Base-by-base conservation (phyloP, 2,797 vertebrate genomes). In the Ispidina lecontei region DNA sequence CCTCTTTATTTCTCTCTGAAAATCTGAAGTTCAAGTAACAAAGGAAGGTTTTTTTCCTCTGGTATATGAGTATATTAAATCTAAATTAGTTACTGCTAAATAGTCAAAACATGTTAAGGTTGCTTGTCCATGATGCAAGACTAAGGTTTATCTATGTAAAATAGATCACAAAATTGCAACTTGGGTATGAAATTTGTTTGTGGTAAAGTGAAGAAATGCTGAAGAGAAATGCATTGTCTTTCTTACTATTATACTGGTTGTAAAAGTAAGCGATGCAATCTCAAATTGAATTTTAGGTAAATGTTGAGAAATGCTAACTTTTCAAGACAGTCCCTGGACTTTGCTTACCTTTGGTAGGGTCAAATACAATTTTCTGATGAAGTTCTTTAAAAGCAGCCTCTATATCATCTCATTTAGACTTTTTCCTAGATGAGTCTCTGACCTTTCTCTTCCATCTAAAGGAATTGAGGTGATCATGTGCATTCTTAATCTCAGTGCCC, bases 321-420 rank as follows among this genome's bases (percentile, higher is more conserved):
- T 70, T 92, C 88, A 91, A 91, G 74, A 84, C 74, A 84, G 43
- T 88, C 49, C 43, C 60, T 88, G 77, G 71, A 84, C 80, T 88
- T 52, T 74, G 37, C 83, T 90, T 95, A 81, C 56, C 60, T 95
- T 90, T 86, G 43, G 55, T 81, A 76, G 83, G 87, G 89, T 94
- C 91, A 96, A 84, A 87, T 87, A 95, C 85, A 49, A 73, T 72
- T 85, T 90, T 96, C 73, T 88, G 85, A 84, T 91, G 44, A 88
- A 68, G 55, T 76, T 91, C 41, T 92, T 88, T 93, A 84, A 94
- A 91, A 92, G 63, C 44, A 76, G 71, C 62, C 52, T 70, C 67
- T 84, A 3, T 90, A 49, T 88, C 76, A 88, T 63, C 85, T 94
- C 52, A 82, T 86, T 89, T 86, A 70, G 63, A 73, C 70, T 81